Base-by-base conservation (phyloP, 2,113 vertebrate genomes). In the Gymnobelideus leadbeateri region DNA sequence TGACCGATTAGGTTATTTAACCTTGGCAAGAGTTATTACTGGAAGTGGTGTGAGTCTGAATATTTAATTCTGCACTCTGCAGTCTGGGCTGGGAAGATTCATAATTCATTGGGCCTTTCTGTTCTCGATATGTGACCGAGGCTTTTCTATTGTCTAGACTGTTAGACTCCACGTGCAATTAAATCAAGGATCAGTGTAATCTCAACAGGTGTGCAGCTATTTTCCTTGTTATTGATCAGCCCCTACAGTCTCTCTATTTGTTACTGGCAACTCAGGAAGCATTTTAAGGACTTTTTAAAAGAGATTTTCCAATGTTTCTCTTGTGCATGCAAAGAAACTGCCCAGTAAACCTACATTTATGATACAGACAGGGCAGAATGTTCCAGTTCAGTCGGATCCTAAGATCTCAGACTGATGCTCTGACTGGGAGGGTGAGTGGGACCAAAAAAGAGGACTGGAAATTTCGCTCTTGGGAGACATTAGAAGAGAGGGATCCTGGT, bases 101-200 rank as follows among this genome's bases (percentile, higher is more conserved):
- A 16, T 54, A 43, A 55, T 97, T 97, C 95, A 24, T 93, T 95
- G 89, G 93, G 91, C 92, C 94, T 92, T 94, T 51, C 95, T 43
- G 95, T 90, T 93, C 95, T 94, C 51, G 94, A 94, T 95, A 77
- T 91, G 57, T 0, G 12, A 97, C 94, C 94, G 93, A 92, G 2
- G 2, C 3, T 26, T 54, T 95, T 37, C 94, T 91, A 47, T 57
- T 92, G 97, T 97, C 98, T 93, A 61, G 93, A 93, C 96, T 96
- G 94, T 26, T 90, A 96, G 96, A 96, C 96, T 95, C 97, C 96
- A 97, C 94, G n/a, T 96, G 91, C 95, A 94, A 95, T 97, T 96
- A 96, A 95, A 92, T 3, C 92, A 84, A 93, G 50, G 94, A 95
- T 97, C 94, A 61, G 91, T 94, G 89, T 31, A 52, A 94, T 91